phyloP scores from a whole-genome alignment of 1,140 invertebrate species.

The Drosophila yakuba region DNA sequence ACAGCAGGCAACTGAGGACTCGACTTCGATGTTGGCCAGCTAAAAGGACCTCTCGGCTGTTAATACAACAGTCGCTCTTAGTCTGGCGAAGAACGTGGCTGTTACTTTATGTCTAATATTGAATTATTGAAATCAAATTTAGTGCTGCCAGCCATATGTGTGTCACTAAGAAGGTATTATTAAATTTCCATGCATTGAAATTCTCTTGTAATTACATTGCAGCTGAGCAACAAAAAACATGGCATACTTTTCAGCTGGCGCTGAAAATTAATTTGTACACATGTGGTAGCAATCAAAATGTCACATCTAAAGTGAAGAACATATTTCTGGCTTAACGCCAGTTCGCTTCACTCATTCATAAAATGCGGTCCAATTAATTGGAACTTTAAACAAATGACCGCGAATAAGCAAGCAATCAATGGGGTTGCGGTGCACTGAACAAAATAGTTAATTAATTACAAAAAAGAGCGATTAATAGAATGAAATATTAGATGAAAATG shows the following conservation, averaged over 20 bases:
- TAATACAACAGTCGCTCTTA: slow-evolving; percentile 35
- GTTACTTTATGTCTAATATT: slow-evolving; percentile 24
- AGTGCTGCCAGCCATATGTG: slow-evolving; percentile 22
- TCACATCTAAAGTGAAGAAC: slow-evolving; percentile 34
- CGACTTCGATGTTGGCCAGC: slow-evolving; percentile 23
- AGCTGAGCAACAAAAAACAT: slow-evolving; percentile 10
- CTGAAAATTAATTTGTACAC: neutral
- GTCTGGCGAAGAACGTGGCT: slow-evolving; percentile 22
- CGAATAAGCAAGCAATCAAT: slow-evolving; percentile 32
- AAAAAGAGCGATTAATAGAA: neutral
- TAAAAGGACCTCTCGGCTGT: slow-evolving; percentile 37
- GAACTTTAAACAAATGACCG: slow-evolving; percentile 56
- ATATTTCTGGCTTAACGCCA: slow-evolving; percentile 44
- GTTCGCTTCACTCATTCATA: slow-evolving; percentile 21
- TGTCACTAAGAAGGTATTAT: slow-evolving; percentile 10
- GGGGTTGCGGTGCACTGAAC: slow-evolving; percentile 10
- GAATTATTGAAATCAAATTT: slow-evolving; percentile 48
- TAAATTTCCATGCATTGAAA: slow-evolving; percentile 13
- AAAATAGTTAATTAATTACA: neutral
- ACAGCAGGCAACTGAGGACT: slow-evolving; percentile 53
- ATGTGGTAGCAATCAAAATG: slow-evolving; percentile 26
- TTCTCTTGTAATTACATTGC: slow-evolving; percentile 22
- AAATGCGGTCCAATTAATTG: slow-evolving; percentile 56
- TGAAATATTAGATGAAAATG: too few species aligned
- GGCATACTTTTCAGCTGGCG: slow-evolving; percentile 34